phyloP scores from a whole-genome alignment of 2,797 vertebrate species.

The Garrulus glandarius region DNA sequence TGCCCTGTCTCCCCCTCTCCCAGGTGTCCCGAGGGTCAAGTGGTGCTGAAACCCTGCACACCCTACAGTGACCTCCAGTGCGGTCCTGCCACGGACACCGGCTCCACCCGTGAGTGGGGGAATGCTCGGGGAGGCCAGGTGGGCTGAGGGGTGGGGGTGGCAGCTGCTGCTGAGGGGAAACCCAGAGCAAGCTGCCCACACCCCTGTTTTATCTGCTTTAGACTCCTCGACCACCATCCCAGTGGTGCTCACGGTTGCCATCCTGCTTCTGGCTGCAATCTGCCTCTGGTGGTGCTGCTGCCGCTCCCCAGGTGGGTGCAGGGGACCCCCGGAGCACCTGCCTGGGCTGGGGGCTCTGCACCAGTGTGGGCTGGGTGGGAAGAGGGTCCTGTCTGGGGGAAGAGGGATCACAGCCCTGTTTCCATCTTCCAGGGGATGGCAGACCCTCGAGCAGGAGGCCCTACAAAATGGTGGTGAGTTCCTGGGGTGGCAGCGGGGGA shows the following conservation, averaged over 20 bases:
- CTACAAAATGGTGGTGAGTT: background rate
- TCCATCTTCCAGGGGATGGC: background rate
- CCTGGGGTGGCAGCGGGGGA: fast-evolving
- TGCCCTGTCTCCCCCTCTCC: fast-evolving
- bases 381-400: background rate
- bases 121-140: fast-evolving
- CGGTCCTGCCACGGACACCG: fast-evolving
- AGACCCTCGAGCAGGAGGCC: background rate
- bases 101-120: background rate
- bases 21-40: background rate
- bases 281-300: fast-evolving
- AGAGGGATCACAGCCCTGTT: background rate
- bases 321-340: fast-evolving
- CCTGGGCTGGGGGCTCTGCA: fast-evolving
- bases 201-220: background rate
- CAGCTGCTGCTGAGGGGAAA: background rate
- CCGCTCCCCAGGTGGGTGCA: background rate
- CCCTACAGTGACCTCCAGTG: background rate
- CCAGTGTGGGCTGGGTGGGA: background rate
- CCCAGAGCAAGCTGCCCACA: background rate
- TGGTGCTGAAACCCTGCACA: background rate
- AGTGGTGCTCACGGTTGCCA: fast-evolving
- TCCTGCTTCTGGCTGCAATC: fast-evolving
- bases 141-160: background rate
- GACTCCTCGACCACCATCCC: fast-evolving